A percentile compares a stretch with the other conserved stretches of the same genome.
Conservation (phyloP, 2,113 vertebrate genomes). For the Pomatostomus ruficeps region DNA sequence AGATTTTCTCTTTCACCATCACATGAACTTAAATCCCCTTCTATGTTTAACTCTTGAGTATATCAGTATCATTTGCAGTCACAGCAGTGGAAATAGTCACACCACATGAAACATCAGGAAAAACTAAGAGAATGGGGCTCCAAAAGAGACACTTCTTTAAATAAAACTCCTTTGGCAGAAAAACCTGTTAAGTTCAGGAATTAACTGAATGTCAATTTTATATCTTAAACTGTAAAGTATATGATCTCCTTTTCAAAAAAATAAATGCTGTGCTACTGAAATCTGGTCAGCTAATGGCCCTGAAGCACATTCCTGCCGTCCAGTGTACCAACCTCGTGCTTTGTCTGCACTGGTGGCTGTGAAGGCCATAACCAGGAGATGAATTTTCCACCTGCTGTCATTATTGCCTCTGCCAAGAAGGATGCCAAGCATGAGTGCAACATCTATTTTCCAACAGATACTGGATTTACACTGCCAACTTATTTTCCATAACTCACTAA, state of each 20-base stretch:
- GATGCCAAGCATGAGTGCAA: not conserved
- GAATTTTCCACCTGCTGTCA: not conserved
- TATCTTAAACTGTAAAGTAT: not conserved
- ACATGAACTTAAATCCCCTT: not conserved
- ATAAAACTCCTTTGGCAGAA: not conserved
- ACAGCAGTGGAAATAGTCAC: not conserved
- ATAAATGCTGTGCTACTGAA: not conserved
- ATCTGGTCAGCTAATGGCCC: not conserved
- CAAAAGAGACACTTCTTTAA: not conserved
- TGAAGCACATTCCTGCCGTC: not conserved
- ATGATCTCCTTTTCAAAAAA: not conserved
- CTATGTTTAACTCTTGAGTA: not conserved
- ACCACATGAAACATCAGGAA: not conserved
- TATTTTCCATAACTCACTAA: not conserved
- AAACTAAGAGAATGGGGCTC: not conserved
- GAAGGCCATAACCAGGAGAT: not conserved
- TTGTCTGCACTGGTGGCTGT: fast-evolving
- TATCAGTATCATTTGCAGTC: not conserved
- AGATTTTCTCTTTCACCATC: not conserved
- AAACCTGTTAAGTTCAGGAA: not conserved
- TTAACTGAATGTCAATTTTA: not conserved
- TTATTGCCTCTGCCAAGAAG: not conserved
- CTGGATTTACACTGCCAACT: not conserved
- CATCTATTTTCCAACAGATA: not conserved
- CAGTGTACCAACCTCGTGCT: not conserved